phyloP scores from a whole-genome alignment of 1,140 invertebrate species.

The Plectus sambesii region DNA sequence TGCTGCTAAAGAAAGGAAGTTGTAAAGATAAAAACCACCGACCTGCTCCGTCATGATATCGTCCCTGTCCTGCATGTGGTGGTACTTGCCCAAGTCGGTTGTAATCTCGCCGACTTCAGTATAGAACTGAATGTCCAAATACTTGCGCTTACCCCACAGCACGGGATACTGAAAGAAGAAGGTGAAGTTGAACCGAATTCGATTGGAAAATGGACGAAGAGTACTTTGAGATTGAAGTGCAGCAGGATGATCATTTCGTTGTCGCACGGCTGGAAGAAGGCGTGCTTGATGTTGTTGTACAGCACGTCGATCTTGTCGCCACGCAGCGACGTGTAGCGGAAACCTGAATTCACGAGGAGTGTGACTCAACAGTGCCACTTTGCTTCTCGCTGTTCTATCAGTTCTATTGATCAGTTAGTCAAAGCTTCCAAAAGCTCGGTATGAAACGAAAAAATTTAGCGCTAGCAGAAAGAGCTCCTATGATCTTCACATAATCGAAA shows the following conservation, averaged over 20 bases:
- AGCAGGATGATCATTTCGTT: conserved; percentile 98
- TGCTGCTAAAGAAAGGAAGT: conserved; percentile 13
- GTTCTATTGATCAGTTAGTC: too few relatives aligned
- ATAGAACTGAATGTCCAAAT: conserved; percentile 97
- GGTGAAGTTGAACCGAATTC: conserved; percentile 1
- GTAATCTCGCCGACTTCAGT: conserved; percentile 99
- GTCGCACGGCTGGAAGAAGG: conserved; percentile 98
- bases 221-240: conserved; percentile 90
- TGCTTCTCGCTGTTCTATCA: too few relatives aligned
- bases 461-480: too few relatives aligned
- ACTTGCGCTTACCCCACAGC: conserved; percentile 98
- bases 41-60: conserved; percentile 92
- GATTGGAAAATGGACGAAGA: conserved; percentile 6
- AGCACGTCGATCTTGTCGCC: conserved; percentile 98
- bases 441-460: too few relatives aligned
- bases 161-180: conserved; percentile 67
- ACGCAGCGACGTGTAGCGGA: conserved; percentile 90
- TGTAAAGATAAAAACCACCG: conserved; percentile 2
- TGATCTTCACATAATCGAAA: not conserved
- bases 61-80: conserved; percentile 98
- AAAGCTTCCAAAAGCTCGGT: not conserved
- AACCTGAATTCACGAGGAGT: conserved; percentile 50
- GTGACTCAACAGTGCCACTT: too few relatives aligned
- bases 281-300: conserved; percentile 99
- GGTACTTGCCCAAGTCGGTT: conserved; percentile 96